These are phyloP conservation scores for Ophioderma brevispina DNA, from an alignment of 35 echinoderm and acorn worm genomes.

Conservation along the genomic window DNA sequence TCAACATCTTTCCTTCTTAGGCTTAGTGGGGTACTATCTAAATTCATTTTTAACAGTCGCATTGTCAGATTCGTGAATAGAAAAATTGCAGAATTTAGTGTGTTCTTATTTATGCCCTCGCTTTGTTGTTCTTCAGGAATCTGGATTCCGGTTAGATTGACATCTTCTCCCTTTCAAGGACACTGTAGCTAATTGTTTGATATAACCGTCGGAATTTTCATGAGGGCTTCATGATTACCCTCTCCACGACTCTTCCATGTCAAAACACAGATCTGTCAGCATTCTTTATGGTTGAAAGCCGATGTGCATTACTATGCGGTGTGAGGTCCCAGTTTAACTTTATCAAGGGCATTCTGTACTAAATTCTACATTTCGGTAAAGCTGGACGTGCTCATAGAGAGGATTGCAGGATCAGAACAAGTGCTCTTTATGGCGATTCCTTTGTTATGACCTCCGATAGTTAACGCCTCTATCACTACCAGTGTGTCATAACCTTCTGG, in stretches of 20 bases:
- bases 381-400: conserved; percentile 64
- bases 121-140: too few species aligned
- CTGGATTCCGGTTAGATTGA: neutral
- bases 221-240: conserved; percentile 39
- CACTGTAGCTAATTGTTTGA: too few species aligned
- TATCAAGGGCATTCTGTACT: conserved; percentile 81
- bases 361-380: conserved; percentile 54
- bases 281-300: conserved; percentile 47
- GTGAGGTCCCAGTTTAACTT: conserved; percentile 43
- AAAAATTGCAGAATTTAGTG: too few species aligned
- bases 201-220: neutral
- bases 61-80: too few species aligned
- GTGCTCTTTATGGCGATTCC: conserved; percentile 46
- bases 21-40: neutral
- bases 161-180: too few species aligned
- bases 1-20: conserved; percentile 52
- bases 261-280: conserved; percentile 49
- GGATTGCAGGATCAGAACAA: conserved; percentile 45
- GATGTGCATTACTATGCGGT: conserved; percentile 63
- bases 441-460: conserved; percentile 68
- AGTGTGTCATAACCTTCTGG: conserved; percentile 80
- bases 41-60: too few species aligned
- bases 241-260: conserved; percentile 33
- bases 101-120: too few species aligned
- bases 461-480: conserved; percentile 74